Conservation (phyloP, 2,113 vertebrate species). For the Sclerurus mexicanus region DNA sequence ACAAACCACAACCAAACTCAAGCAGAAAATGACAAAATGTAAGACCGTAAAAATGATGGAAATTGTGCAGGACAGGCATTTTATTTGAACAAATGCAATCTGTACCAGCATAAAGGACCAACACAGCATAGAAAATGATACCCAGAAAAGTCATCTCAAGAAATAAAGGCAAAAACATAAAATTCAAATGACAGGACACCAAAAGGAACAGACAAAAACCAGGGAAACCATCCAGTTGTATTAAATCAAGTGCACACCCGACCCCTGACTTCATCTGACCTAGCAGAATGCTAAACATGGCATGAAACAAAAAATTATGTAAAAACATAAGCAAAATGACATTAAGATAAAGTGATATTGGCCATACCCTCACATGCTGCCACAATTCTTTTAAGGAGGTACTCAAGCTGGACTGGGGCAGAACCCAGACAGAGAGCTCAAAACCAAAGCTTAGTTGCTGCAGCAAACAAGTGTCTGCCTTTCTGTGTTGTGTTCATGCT, state of each 20-base stretch:
- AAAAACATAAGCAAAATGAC: not conserved
- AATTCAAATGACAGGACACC: constrained; percentile 74
- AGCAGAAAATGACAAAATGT: constrained; percentile 65
- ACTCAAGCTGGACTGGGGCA: not conserved
- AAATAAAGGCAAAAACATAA: constrained; percentile 74
- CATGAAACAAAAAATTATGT: constrained; percentile 41
- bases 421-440: not conserved
- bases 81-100: constrained; percentile 72
- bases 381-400: not conserved
- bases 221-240: constrained; percentile 68
- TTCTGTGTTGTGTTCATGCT: not conserved
- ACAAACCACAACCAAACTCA: constrained; percentile 67
- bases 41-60: constrained; percentile 74
- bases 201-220: constrained; percentile 69
- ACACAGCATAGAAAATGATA: constrained; percentile 46
- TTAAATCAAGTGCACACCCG: constrained; percentile 66
- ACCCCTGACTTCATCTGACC: constrained; percentile 65
- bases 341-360: not conserved
- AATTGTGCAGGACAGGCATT: constrained; percentile 70
- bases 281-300: constrained; percentile 24
- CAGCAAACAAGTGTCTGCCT: not conserved
- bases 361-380: not conserved
- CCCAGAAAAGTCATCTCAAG: constrained; percentile 36
- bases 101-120: constrained; percentile 55
- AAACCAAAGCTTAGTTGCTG: not conserved